Base-by-base conservation (phyloP, 1,140 invertebrate genomes). In the Drosophila orena region DNA sequence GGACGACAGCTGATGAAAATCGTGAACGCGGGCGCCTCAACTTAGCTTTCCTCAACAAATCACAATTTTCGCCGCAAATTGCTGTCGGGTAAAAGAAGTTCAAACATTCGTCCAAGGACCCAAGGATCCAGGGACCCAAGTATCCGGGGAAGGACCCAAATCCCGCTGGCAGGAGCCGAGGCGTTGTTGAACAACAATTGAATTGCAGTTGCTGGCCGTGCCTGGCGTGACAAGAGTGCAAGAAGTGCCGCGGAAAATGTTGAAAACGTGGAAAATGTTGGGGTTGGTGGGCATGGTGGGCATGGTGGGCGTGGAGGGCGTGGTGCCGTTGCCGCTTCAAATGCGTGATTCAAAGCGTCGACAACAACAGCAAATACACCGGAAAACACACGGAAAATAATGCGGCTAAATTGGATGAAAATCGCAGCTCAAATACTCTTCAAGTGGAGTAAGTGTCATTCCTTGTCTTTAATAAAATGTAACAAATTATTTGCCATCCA, bases 31-130 rank as follows among this genome's bases (percentile, higher is more conserved):
- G 64, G 71, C 70, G 62, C 35, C 37, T 60, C 53, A 44, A 38
- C 46, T 58, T 7, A 30, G n/a, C 43, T 61, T 73, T 77, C 66
- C 74, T 71, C 76, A 79, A 89, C 79, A 89, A 88, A 88, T 89
- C 79, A 88, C 84, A 89, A 89, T 88, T 89, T 88, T 84, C 84
- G 77, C 84, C 84, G 83, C 83, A 88, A 88, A 88, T 88, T 89
- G 83, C 84, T 88, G 79, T 83, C 71, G 84, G 84, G 62, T 22
- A 76, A 79, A 81, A 81, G 75, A 88, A 79, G 83, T 88, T 86
- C 83, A 86, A 86, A 86, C 83, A 88, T 83, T 89, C 75, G 62
- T 59, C 60, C 71, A 71, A 58, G 66, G 66, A 73, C 37, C 44
- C 68, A 11, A 5, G 43, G 42, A 37, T 49, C n/a, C 47, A n/a